A percentile compares a stretch with the other conserved stretches of the same genome.
These are phyloP conservation scores for Raja brachyura DNA, from an alignment of 2,113 vertebrate genomes.

Conservation along the genomic window DNA sequence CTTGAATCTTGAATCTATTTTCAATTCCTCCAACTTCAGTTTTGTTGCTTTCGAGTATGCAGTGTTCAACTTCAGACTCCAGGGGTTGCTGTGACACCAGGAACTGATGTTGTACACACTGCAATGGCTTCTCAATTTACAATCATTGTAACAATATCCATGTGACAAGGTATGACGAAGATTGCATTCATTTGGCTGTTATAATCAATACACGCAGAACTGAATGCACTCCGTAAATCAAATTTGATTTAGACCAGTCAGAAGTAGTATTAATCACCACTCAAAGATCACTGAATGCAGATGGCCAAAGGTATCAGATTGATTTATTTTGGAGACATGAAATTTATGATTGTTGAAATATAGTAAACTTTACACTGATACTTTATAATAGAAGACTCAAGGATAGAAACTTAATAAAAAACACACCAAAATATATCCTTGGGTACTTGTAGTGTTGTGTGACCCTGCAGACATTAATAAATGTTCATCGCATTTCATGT, in stretches of 20 bases:
- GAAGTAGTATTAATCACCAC: constrained; percentile 24
- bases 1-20: too few relatives aligned
- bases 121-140: background rate
- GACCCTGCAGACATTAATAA: background rate
- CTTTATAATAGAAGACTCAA: constrained; percentile 8
- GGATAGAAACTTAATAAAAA: constrained; percentile 35
- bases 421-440: constrained; percentile 11
- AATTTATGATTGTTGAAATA: constrained; percentile 32
- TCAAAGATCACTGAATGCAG: background rate
- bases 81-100: background rate
- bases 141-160: constrained; percentile 13
- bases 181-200: background rate
- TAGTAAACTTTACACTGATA: constrained; percentile 21
- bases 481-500: constrained; percentile 15
- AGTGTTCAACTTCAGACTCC: background rate
- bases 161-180: constrained; percentile 8
- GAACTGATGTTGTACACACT: background rate
- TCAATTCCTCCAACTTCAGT: too few relatives aligned
- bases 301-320: background rate
- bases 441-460: background rate
- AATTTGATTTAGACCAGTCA: background rate
- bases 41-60: background rate
- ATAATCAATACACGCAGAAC: constrained; percentile 33
- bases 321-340: background rate
- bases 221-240: background rate